phyloP scores from a whole-genome alignment of 2,113 vertebrate genomes.

The Acrocephalus arundinaceus region DNA sequence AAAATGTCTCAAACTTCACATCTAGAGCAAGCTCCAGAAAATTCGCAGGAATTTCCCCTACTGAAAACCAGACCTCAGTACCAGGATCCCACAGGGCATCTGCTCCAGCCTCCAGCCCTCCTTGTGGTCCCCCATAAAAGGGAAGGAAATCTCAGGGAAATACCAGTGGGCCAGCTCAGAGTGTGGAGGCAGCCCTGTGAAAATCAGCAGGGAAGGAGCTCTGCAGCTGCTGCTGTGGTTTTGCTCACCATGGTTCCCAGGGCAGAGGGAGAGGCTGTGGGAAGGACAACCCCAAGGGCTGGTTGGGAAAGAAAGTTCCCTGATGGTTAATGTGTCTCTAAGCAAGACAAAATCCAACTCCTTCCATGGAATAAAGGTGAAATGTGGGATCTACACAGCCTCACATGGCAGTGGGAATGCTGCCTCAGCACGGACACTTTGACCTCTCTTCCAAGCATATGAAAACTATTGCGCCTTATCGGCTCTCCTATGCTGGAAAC shows the following conservation, averaged over 20 bases:
- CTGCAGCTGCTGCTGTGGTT: neutral
- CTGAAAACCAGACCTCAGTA: neutral
- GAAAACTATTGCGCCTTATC: conserved; percentile 16
- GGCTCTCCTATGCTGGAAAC: conserved; percentile 1
- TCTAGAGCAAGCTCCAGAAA: neutral
- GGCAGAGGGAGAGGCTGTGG: neutral
- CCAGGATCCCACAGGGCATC: neutral
- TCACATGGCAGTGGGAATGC: neutral
- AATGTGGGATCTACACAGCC: neutral
- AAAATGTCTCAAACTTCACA: neutral
- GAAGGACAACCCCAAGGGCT: neutral
- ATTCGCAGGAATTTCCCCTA: neutral
- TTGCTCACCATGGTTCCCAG: neutral
- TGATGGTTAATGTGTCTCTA: neutral
- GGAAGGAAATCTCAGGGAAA: neutral
- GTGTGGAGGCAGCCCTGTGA: accelerated
- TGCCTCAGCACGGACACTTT: neutral
- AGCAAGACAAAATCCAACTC: neutral
- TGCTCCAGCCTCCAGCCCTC: neutral
- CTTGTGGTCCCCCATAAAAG: neutral
- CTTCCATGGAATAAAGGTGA: neutral
- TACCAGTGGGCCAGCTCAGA: neutral
- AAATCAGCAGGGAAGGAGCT: neutral
- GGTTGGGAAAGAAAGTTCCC: neutral
- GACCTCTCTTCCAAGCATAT: neutral